A percentile compares a stretch with the other conserved stretches of the same genome.
These are phyloP conservation scores for Scolanthus callimorphus DNA, from an alignment of 92 coral and sea anemone species.

Conservation along the genomic window DNA sequence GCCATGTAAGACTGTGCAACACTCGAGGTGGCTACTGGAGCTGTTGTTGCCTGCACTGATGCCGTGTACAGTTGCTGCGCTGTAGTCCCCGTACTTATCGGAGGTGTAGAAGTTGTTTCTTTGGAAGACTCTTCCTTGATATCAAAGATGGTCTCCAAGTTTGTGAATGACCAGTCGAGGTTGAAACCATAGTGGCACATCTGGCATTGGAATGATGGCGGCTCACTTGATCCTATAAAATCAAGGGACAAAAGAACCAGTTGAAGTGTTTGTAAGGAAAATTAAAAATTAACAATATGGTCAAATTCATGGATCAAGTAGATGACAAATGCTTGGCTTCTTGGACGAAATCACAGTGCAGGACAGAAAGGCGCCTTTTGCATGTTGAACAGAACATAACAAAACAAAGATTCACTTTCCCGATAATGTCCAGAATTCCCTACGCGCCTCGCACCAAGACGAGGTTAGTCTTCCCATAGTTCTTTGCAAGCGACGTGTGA, in stretches of 20 bases:
- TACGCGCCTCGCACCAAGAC: too few relatives aligned
- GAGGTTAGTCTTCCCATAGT: too few relatives aligned
- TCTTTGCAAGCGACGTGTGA: too few relatives aligned
- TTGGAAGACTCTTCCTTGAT: conserved; percentile 14
- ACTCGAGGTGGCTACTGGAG: not conserved
- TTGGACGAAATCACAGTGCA: too few relatives aligned
- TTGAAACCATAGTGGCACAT: conserved; percentile 92
- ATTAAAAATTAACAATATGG: too few relatives aligned
- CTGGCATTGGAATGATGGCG: conserved; percentile 97
- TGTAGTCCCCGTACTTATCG: not conserved
- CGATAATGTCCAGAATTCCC: too few relatives aligned
- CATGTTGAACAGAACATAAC: too few relatives aligned
- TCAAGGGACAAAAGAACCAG: not conserved
- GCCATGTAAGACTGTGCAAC: not conserved
- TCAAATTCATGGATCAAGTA: too few relatives aligned
- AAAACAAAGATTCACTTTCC: too few relatives aligned
- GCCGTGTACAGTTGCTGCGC: conserved; percentile 2
- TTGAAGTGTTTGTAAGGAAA: too few relatives aligned
- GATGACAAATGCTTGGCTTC: too few relatives aligned
- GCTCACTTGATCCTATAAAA: conserved; percentile 77
- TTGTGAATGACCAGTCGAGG: conserved; percentile 91
- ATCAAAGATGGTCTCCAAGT: conserved; percentile 86
- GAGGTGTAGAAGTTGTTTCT: not conserved
- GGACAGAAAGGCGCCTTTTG: too few relatives aligned
- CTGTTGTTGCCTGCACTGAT: conserved; percentile 3